Evolutionary conservation across 2,113 vertebrate species (phyloP).

Genomic region (Pelvicachromis taeniatus): DNA sequence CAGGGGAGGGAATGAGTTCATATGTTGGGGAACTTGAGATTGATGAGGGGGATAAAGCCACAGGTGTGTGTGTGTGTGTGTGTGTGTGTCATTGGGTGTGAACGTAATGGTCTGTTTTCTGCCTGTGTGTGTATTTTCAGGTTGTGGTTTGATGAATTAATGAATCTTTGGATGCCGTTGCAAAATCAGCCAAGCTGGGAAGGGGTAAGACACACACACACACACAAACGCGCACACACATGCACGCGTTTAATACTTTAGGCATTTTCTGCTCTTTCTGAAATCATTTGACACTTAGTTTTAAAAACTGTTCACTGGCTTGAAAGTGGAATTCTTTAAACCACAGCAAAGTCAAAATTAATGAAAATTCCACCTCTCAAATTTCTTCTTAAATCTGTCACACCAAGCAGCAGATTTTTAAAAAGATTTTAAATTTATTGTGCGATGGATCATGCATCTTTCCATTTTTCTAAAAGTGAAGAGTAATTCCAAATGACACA

Average conservation of each 20-base stretch:
- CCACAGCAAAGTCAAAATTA: background rate
- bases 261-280: background rate
- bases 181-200: constrained; percentile 97
- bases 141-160: constrained; percentile 93
- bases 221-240: background rate
- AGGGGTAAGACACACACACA: constrained; percentile 78
- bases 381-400: background rate
- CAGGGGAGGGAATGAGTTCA: constrained; percentile 12
- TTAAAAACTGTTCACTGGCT: background rate
- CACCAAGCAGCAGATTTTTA: background rate
- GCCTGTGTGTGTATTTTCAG: constrained; percentile 63
- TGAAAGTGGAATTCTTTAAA: background rate
- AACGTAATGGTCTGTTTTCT: background rate
- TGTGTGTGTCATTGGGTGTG: background rate
- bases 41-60: constrained; percentile 30
- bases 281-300: background rate
- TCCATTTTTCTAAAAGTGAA: background rate
- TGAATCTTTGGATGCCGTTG: constrained; percentile 88
- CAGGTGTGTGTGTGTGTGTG: constrained; percentile 24
- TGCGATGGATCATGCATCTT: background rate
- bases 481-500: constrained; percentile 2
- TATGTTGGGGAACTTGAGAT: constrained; percentile 32
- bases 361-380: background rate
- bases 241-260: background rate
- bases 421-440: background rate